A percentile compares a stretch with the other conserved stretches of the same genome.
Conservation (phyloP, 2,797 vertebrate genomes). For the Microctenopoma lineatum region DNA sequence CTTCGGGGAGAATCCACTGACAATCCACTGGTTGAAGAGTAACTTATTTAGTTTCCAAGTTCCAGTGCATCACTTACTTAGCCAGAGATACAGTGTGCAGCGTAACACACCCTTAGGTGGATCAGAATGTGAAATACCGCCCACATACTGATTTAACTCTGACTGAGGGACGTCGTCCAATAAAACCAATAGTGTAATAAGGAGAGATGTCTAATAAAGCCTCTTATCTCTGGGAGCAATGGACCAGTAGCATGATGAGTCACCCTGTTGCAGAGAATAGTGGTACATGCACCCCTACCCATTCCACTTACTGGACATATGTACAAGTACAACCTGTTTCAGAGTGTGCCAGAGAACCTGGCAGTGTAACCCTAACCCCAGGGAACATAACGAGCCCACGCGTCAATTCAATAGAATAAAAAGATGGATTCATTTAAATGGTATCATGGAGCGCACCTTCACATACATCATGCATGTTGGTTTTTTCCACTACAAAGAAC, state of each 20-base stretch:
- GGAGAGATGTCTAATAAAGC: constrained; percentile 40
- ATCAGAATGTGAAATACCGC: constrained; percentile 21
- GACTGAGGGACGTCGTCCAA: constrained; percentile 18
- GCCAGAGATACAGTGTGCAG: neutral
- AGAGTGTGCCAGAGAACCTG: constrained; percentile 22
- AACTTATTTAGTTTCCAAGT: neutral
- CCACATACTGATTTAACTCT: constrained; percentile 23
- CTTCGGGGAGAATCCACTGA: constrained; percentile 21
- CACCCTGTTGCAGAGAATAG: constrained; percentile 36
- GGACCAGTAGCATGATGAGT: constrained; percentile 44
- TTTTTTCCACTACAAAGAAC: constrained; percentile 19
- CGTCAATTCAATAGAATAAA: neutral
- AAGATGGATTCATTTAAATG: neutral
- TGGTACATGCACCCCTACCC: constrained; percentile 4
- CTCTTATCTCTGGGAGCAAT: constrained; percentile 18
- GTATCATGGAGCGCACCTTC: neutral
- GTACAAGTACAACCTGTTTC: constrained; percentile 15
- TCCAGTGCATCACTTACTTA: neutral
- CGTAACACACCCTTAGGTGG: constrained; percentile 13
- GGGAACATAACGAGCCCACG: constrained; percentile 21
- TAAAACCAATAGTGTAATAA: constrained; percentile 40
- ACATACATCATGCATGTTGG: neutral
- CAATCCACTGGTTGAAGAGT: constrained; percentile 5
- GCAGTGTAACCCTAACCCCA: constrained; percentile 14
- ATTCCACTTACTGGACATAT: constrained; percentile 21